Evolutionary conservation across 2,797 vertebrate genomes (phyloP), one percentile per base, ranked within the genome.

Genomic region (Enteromius treurensis): DNA sequence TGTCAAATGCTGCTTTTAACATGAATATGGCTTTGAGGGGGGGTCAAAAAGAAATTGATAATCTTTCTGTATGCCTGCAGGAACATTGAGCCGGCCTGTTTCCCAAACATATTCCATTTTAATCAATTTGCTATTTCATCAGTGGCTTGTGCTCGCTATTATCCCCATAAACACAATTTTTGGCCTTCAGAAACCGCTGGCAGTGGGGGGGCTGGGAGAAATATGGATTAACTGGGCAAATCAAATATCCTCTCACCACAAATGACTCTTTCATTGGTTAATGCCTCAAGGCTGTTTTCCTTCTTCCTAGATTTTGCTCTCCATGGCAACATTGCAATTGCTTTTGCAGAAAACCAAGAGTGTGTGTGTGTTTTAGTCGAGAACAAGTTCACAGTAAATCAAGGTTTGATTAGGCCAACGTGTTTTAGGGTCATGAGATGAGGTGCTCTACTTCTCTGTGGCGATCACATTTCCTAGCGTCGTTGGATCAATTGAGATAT

Each of bases 301-400:
- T 60, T 87, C 82, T 42, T 78, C 77, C 42, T 84, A 81, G 73
- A 87, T 86, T 88, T 85, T 79, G 51, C 85, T 87, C 86, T 79
- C 89, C 90, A 90, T 91, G 87, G 89, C 89, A 89, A 92, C 91
- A 86, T 89, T 91, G 88, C 87, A 87, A 90, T 84, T 83, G 90
- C 88, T 49, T 74, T 80, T 75, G 85, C 82, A 34, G 62, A 74
- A 86, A 86, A 77, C 62, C 23, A 37, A 89, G 83, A 40, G 26
- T 26, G 51, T 84, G 19, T 42, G n/a, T 5, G 6, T 55, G 34
- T 77, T 34, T 19, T 5, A 79, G 78, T 71, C 67, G 8, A 65
- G 77, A 51, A 47, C 69, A 53, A 77, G 65, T 74, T 93, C 92
- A 92, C 92, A 92, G 92, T 92, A 93, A 87, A 84, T 86, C 7